Percentiles rank a stretch among this genome's conserved stretches.
These are phyloP conservation scores for Procavia capensis DNA, from an alignment of 2,113 vertebrate species.

Conservation along the genomic window DNA sequence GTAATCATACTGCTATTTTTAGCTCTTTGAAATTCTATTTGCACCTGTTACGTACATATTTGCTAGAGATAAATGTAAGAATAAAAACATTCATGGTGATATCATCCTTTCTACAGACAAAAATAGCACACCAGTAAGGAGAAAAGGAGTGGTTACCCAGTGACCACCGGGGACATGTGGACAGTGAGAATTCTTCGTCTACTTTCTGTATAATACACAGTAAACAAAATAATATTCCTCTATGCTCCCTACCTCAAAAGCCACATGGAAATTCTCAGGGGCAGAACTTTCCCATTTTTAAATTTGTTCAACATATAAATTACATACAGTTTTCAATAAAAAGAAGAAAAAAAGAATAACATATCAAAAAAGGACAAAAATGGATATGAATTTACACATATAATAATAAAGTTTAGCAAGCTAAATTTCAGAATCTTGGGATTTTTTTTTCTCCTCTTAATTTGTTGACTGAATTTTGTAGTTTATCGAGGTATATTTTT, in stretches of 20 bases:
- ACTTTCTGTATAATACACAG: background rate
- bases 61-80: background rate
- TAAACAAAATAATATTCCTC: background rate
- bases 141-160: accelerated
- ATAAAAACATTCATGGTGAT: background rate
- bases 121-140: background rate
- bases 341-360: background rate
- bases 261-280: background rate
- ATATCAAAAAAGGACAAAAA: background rate
- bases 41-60: background rate
- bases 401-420: background rate
- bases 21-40: background rate
- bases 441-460: background rate
- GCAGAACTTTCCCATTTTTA: background rate
- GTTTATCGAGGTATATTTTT: background rate
- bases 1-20: background rate
- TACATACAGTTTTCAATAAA: background rate
- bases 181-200: background rate
- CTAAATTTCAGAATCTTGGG: background rate
- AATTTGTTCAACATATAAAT: background rate
- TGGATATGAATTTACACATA: background rate
- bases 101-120: background rate
- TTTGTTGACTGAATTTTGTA: background rate
- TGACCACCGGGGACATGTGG: background rate
- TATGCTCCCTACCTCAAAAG: background rate